These are phyloP conservation scores for Scomberomorus guttatus DNA, from an alignment of 2,797 vertebrate species.

Conservation along the genomic window DNA sequence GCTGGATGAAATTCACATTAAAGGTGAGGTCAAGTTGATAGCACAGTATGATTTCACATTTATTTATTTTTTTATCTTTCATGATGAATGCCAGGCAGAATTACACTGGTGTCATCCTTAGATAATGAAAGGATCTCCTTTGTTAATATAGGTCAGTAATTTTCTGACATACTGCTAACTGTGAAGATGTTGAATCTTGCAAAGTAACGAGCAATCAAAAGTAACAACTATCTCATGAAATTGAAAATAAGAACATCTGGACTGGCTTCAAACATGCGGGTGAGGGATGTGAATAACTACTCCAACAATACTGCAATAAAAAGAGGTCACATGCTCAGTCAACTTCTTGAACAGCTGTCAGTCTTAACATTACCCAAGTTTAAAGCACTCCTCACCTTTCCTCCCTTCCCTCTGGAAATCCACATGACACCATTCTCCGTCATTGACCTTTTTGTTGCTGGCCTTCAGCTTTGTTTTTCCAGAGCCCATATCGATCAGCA, in stretches of 20 bases:
- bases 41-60: too few species aligned
- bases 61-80: background rate
- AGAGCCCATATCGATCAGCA: constrained; percentile 95
- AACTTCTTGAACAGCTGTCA: background rate
- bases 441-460: constrained; percentile 95
- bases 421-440: constrained; percentile 96
- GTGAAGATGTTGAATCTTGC: background rate
- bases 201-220: background rate
- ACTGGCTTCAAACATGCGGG: background rate
- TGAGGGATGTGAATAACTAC: background rate
- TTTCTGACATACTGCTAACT: background rate
- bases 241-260: background rate
- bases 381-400: constrained; percentile 85
- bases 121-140: too few species aligned
- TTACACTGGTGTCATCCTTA: too few species aligned
- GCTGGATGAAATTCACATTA: too few species aligned
- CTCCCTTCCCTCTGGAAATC: constrained; percentile 95
- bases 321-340: background rate
- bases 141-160: background rate
- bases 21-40: too few species aligned
- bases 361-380: background rate
- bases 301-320: background rate
- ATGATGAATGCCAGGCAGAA: background rate
- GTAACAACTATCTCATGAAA: background rate
- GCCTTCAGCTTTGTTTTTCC: constrained; percentile 93